Base-by-base conservation (phyloP, 2,797 vertebrate species). In the Cetoscarus ocellatus region DNA sequence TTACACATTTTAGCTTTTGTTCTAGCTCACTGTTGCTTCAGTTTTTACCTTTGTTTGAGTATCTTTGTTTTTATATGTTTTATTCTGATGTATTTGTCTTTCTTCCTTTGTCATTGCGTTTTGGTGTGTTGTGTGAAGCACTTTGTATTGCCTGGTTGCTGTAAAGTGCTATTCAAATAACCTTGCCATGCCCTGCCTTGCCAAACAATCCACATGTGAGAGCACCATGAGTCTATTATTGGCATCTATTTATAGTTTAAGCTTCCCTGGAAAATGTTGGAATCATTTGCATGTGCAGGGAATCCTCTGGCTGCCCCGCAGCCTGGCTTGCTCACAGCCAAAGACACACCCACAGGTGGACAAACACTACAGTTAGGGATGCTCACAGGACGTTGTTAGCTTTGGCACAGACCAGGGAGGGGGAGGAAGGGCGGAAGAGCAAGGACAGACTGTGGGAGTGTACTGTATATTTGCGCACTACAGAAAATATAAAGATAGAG, bases 231-330 rank as follows among this genome's bases (percentile, higher is more conserved):
- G 27, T 27, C 27, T 27, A 27, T 27, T 27, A 27, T 27, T 27
- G 27, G 27, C 27, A 27, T 2, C 27, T 27, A 27, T 27, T 27
- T 27, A 39, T 48, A 27, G 51, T 55, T 72, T 12, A 39, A 67
- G 65, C 71, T 80, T 69, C 63, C 61, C 79, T 15, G 11, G 71
- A 83, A 75, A 68, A 75, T 56, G 62, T 49, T 54, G 62, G 57
- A 65, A 58, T 83, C 57, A 70, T 89, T 88, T 47, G 57, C 81
- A 84, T 90, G 89, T 69, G 9, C 70, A 63, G 45, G 77, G 78
- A 90, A 87, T 89, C 83, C 57, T 78, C 81, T 48, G 80, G 75
- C 74, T 79, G 55, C 70, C 58, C 85, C 73, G 80, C 77, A 83
- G 80, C 67, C 81, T 77, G 57, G 70, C 53, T 42, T 10, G 18